phyloP scores from a whole-genome alignment of 1,140 invertebrate genomes.

The Hestina assimilis region DNA sequence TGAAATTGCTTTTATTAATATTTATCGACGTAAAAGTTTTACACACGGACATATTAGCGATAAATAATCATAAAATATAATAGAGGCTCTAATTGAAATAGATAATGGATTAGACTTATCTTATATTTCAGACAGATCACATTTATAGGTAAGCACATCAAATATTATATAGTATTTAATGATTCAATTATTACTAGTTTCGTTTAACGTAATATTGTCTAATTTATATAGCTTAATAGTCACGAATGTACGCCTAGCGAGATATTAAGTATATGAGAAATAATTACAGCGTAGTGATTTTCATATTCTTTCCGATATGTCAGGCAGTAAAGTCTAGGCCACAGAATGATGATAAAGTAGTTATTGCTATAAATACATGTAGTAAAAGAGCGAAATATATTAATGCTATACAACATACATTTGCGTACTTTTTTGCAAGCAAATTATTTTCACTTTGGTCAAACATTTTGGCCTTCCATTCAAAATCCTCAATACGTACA shows the following conservation, averaged over 20 bases:
- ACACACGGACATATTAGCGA: too few species aligned
- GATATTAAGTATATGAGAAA: constrained; percentile 52
- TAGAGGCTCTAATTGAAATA: constrained; percentile 18
- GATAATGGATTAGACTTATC: background rate
- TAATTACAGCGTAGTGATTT: constrained; percentile 56
- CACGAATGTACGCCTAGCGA: constrained; percentile 43
- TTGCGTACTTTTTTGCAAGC: too few species aligned
- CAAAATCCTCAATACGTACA: too few species aligned
- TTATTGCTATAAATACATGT: constrained; percentile 11
- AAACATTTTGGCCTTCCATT: too few species aligned
- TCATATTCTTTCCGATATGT: constrained; percentile 60
- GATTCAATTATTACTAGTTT: constrained; percentile 29
- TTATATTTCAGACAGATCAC: constrained; percentile 13
- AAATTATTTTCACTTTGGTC: too few species aligned
- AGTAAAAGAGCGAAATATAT: too few species aligned
- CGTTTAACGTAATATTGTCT: constrained; percentile 62
- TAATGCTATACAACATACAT: too few species aligned
- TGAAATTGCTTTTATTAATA: background rate
- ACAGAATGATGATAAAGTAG: constrained; percentile 30
- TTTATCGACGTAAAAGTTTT: too few species aligned
- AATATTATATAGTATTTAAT: constrained; percentile 13
- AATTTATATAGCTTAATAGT: constrained; percentile 51
- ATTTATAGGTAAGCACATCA: constrained; percentile 29
- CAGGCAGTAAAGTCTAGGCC: constrained; percentile 62
- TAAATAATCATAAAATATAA: background rate